Conservation (phyloP, 2,113 vertebrate genomes). For the Chaetura pelagica region DNA sequence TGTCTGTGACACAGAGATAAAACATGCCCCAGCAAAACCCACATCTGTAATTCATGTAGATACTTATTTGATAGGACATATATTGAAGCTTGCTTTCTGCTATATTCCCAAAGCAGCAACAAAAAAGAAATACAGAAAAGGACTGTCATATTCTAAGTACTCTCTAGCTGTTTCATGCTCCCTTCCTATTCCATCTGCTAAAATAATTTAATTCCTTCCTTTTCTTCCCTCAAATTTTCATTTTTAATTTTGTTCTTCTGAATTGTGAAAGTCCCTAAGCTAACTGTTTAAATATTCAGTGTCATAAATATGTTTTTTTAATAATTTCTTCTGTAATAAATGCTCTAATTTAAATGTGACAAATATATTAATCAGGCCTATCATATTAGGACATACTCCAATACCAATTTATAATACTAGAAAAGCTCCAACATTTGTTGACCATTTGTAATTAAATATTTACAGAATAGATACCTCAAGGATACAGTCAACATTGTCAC, state of each 20-base stretch:
- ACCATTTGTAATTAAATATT: neutral
- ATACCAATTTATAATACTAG: neutral
- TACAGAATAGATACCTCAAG: neutral
- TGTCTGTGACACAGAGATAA: neutral
- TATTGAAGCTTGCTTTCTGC: neutral
- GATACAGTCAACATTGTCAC: neutral
- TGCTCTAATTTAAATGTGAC: neutral
- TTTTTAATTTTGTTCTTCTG: neutral
- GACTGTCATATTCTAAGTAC: neutral
- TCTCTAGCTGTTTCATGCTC: neutral
- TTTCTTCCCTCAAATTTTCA: neutral
- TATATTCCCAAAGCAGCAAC: neutral
- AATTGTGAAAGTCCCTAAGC: neutral
- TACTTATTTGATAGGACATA: neutral
- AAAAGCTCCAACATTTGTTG: neutral
- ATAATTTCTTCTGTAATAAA: neutral
- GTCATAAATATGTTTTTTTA: neutral
- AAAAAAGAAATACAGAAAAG: neutral
- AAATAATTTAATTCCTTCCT: neutral
- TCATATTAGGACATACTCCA: neutral
- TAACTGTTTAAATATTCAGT: neutral
- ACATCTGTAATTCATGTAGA: constrained; percentile 1
- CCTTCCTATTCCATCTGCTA: neutral
- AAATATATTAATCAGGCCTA: neutral
- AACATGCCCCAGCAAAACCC: neutral